A percentile compares a stretch with the other conserved stretches of the same genome.
phyloP scores from a whole-genome alignment of 2,113 vertebrate genomes.

The Neogale vison region DNA sequence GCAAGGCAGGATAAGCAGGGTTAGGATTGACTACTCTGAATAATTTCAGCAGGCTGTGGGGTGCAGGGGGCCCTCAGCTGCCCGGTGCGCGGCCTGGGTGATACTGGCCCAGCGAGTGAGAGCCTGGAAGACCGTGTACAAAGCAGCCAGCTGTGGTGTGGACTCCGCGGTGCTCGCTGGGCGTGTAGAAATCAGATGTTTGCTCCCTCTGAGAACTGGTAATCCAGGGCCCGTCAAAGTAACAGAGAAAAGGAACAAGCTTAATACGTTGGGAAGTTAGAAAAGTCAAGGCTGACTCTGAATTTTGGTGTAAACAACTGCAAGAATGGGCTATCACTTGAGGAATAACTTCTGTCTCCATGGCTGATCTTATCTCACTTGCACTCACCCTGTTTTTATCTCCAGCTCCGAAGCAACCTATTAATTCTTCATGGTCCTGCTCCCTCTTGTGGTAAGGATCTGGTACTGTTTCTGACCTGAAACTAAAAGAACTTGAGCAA shows the following conservation, averaged over 20 bases:
- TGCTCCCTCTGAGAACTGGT: background rate
- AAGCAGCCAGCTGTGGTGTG: background rate
- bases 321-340: background rate
- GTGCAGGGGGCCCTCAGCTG: background rate
- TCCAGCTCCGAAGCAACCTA: background rate
- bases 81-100: background rate
- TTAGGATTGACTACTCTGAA: background rate
- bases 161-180: background rate
- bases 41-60: background rate
- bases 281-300: too few species aligned
- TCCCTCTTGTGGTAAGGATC: conserved; percentile 54
- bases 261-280: background rate
- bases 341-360: background rate
- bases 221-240: background rate
- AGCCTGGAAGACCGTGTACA: background rate
- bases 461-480: background rate
- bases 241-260: background rate
- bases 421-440: background rate
- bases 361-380: background rate
- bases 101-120: background rate
- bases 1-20: background rate
- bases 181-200: background rate
- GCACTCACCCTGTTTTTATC: background rate
- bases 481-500: background rate
- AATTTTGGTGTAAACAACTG: background rate